Percentiles rank a stretch among this genome's conserved stretches.
These are phyloP conservation scores for Polyergus mexicanus DNA, from an alignment of 1,140 invertebrate genomes.

Conservation along the genomic window DNA sequence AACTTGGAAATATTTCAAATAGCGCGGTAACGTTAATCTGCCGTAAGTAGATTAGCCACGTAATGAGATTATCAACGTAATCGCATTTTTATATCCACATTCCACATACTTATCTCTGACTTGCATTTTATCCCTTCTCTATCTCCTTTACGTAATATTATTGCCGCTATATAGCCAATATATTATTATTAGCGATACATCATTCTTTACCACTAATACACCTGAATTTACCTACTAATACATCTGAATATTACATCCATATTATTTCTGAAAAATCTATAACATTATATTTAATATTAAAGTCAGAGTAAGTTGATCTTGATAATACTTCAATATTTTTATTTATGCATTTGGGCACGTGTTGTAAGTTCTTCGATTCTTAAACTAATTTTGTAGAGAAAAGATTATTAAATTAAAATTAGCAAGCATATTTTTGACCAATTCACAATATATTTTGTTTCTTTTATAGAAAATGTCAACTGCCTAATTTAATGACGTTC, in stretches of 20 bases:
- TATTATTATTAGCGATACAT: constrained; percentile 14
- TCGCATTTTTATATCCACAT: constrained; percentile 52
- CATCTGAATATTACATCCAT: not conserved
- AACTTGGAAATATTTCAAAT: constrained; percentile 60
- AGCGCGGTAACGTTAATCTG: constrained; percentile 54
- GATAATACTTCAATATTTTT: not conserved
- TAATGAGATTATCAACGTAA: constrained; percentile 51
- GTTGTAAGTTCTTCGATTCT: not conserved
- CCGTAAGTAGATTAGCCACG: constrained; percentile 51
- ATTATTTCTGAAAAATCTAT: not conserved
- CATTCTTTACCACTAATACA: not conserved
- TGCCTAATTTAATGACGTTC: not conserved
- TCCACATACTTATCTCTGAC: constrained; percentile 48
- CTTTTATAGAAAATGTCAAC: not conserved
- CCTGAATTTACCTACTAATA: too few species aligned
- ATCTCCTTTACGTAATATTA: not conserved
- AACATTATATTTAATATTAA: not conserved
- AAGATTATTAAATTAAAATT: not conserved
- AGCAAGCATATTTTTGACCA: not conserved
- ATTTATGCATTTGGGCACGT: not conserved
- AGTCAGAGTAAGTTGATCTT: constrained; percentile 15
- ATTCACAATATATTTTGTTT: not conserved
- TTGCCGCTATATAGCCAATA: not conserved
- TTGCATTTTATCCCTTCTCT: constrained; percentile 24
- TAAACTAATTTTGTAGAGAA: not conserved